phyloP scores from a whole-genome alignment of 2,797 vertebrate genomes.

The Bradypodion ventrale region DNA sequence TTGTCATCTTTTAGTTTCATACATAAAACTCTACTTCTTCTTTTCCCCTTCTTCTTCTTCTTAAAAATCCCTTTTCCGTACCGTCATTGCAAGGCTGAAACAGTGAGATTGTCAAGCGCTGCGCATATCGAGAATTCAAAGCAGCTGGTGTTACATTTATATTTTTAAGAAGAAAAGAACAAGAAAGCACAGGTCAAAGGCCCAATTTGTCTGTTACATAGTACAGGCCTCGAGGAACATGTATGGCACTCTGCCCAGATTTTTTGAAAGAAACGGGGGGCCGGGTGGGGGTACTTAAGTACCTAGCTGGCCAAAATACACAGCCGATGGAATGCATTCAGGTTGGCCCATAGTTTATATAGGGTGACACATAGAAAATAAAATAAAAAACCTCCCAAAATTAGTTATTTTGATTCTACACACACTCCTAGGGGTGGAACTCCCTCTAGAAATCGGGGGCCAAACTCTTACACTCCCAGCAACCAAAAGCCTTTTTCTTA shows the following conservation, averaged over 20 bases:
- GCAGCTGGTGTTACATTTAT: slow-evolving; percentile 9
- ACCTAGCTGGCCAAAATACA: not conserved
- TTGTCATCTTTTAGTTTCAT: slow-evolving; percentile 11
- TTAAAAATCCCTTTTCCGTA: not conserved
- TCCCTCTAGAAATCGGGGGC: no score
- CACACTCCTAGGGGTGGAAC: no score
- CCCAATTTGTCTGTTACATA: slow-evolving; percentile 14
- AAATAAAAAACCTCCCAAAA: no score
- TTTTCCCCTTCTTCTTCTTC: not conserved
- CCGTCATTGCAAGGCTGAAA: slow-evolving; percentile 1
- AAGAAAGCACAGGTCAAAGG: not conserved
- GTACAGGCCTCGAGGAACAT: not conserved
- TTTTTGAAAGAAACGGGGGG: no score
- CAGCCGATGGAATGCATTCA: not conserved
- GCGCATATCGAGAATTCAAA: slow-evolving; percentile 5
- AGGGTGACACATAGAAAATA: no score
- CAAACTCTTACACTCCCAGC: no score
- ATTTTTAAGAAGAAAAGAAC: not conserved
- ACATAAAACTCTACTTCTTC: slow-evolving; percentile 6
- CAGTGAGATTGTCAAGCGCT: not conserved
- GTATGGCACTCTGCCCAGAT: not conserved
- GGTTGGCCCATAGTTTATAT: not conserved
- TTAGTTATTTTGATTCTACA: no score
- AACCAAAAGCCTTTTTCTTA: no score
- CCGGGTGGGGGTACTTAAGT: not conserved